Evolutionary conservation across 2,797 vertebrate genomes (phyloP).

Genomic region (Erpetoichthys calabaricus): DNA sequence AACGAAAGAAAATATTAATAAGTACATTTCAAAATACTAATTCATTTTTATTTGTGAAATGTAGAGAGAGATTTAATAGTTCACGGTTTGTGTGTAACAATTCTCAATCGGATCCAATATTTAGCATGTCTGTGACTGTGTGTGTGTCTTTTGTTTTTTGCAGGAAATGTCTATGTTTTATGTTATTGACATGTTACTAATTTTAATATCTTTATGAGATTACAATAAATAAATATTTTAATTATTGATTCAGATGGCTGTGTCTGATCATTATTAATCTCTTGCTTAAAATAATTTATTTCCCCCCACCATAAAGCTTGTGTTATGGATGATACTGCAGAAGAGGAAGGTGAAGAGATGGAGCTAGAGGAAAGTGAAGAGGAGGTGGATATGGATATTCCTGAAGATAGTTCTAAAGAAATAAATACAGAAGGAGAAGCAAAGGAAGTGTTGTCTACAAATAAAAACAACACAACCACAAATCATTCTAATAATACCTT

Average conservation of each 20-base stretch:
- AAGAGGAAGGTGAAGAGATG: constrained; percentile 35
- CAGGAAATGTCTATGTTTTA: neutral
- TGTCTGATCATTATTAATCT: no score
- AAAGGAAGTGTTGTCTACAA: neutral
- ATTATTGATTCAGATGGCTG: no score
- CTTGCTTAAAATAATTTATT: no score
- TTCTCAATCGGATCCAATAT: no score
- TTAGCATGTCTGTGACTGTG: neutral
- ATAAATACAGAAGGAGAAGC: neutral
- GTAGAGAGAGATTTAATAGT: no score
- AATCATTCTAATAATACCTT: constrained; percentile 15
- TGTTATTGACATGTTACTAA: no score
- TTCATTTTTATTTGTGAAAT: no score
- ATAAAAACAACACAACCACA: neutral
- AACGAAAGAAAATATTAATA: no score
- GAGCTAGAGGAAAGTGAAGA: constrained; percentile 40
- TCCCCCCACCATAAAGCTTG: constrained; percentile 3
- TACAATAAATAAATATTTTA: no score
- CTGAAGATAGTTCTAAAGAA: no score
- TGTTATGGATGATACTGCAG: constrained; percentile 24
- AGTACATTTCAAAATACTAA: no score
- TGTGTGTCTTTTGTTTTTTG: neutral
- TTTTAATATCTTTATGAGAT: no score
- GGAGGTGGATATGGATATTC: constrained; percentile 42
- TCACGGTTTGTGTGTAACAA: neutral